Conservation (phyloP, 2,113 vertebrate species). For the Rhabdornis inornatus region DNA sequence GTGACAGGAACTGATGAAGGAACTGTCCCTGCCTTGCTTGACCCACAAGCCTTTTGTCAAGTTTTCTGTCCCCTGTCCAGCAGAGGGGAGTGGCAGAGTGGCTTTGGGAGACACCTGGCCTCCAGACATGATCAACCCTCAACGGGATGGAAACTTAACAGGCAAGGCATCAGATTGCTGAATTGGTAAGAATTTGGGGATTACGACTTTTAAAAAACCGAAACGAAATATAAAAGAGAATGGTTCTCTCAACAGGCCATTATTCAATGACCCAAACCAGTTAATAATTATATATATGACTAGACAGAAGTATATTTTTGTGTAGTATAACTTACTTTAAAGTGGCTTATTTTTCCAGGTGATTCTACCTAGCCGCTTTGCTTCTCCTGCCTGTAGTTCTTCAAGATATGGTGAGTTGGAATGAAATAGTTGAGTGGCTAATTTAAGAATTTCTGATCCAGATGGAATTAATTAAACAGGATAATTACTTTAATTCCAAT, state of each 20-base stretch:
- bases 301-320: not conserved
- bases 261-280: not conserved
- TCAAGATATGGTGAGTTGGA: not conserved
- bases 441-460: not conserved
- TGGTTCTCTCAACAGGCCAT: not conserved
- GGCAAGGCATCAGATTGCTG: not conserved
- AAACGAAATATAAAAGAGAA: not conserved
- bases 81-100: not conserved
- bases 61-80: not conserved
- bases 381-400: not conserved
- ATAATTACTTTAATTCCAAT: not conserved
- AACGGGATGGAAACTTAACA: not conserved
- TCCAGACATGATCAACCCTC: not conserved
- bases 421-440: not conserved
- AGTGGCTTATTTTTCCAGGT: not conserved
- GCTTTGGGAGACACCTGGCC: not conserved
- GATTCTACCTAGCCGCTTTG: not conserved
- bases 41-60: rapidly evolving
- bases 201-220: not conserved
- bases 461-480: not conserved
- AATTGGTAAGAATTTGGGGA: not conserved
- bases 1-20: rapidly evolving
- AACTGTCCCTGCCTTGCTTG: not conserved
- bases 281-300: no score
- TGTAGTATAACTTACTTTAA: not conserved